phyloP scores from a whole-genome alignment of 2,113 vertebrate species.

The Canis aureus region DNA sequence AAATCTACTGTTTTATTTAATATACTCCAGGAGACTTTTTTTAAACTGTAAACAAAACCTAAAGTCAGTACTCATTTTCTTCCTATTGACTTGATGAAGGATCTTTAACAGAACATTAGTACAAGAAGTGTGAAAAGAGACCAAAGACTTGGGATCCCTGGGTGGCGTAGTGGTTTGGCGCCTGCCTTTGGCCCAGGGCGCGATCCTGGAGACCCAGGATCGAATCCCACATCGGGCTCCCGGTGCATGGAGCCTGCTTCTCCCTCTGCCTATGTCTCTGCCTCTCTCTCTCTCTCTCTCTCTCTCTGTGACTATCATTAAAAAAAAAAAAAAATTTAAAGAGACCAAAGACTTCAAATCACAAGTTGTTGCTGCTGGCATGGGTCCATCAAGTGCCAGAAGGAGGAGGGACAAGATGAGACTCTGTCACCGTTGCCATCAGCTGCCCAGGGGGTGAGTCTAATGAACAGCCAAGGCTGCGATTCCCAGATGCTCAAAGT shows the following conservation, averaged over 20 bases:
- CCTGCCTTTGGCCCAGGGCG: too few species aligned
- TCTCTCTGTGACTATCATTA: too few species aligned
- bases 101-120: neutral
- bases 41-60: neutral
- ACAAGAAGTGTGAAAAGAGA: neutral
- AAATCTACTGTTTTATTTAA: neutral
- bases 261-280: too few species aligned
- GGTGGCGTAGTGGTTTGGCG: too few species aligned
- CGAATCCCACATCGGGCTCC: too few species aligned
- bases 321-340: neutral
- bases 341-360: neutral
- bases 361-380: neutral
- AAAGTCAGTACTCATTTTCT: neutral
- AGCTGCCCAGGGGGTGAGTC: neutral
- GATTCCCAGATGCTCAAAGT: neutral
- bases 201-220: too few species aligned
- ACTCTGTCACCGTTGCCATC: rapidly evolving
- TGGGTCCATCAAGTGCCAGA: rapidly evolving
- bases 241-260: too few species aligned
- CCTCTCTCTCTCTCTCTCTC: too few species aligned
- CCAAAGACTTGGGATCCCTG: neutral
- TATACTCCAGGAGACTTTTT: neutral
- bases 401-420: neutral
- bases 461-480: neutral
- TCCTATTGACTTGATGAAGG: constrained; percentile 1